These are phyloP conservation scores for Zosterops pallidus DNA, from an alignment of 2,113 vertebrate species.

Conservation along the genomic window DNA sequence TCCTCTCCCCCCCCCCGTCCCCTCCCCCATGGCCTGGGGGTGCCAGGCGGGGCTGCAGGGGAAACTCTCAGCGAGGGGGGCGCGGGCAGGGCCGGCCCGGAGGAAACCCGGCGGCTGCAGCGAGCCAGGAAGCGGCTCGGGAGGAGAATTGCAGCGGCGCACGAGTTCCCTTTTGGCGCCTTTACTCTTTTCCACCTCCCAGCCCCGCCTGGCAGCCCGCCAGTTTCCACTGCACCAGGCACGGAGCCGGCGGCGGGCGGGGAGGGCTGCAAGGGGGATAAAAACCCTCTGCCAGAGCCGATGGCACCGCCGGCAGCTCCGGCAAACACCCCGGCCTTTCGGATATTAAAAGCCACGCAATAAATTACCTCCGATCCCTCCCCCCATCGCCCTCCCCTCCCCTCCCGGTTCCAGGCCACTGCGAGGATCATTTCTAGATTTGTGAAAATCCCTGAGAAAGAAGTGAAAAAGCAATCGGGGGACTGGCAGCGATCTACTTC, in stretches of 20 bases:
- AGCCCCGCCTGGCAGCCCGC: slow-evolving; percentile 58
- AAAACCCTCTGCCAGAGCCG: neutral
- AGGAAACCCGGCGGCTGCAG: neutral
- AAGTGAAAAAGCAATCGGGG: neutral
- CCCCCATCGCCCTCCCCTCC: too few species aligned
- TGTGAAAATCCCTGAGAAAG: neutral
- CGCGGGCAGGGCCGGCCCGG: neutral
- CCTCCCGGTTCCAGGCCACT: neutral
- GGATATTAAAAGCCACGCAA: neutral
- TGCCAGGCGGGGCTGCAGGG: neutral
- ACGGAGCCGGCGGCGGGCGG: slow-evolving; percentile 1
- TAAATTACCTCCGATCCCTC: neutral
- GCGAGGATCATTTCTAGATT: slow-evolving; percentile 1
- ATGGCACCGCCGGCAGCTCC: neutral
- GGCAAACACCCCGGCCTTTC: neutral
- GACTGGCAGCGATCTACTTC: neutral
- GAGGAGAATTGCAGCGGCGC: slow-evolving; percentile 23
- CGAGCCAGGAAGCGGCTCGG: slow-evolving; percentile 35
- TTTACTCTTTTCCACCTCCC: slow-evolving; percentile 55
- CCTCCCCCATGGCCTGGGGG: neutral
- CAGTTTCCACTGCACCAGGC: slow-evolving; percentile 65
- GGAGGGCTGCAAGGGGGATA: neutral
- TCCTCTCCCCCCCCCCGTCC: neutral
- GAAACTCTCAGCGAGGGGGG: neutral
- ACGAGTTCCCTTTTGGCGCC: slow-evolving; percentile 64